phyloP scores from a whole-genome alignment of 2,797 vertebrate species.

The Fistularia commersonii region DNA sequence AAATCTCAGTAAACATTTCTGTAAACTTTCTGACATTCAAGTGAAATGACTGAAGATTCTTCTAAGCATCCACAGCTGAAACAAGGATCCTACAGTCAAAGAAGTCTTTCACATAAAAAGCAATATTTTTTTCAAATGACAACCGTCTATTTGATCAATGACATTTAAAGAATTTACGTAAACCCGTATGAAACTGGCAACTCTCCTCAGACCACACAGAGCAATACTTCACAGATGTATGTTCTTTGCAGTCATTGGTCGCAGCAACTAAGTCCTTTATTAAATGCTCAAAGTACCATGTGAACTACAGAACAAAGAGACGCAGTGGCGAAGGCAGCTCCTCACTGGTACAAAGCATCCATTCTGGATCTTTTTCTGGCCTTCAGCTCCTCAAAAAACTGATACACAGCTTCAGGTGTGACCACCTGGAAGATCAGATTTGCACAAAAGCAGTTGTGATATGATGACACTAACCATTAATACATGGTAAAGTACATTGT shows the following conservation, averaged over 20 bases:
- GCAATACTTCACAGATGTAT: neutral
- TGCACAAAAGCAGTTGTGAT: neutral
- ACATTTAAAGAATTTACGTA: neutral
- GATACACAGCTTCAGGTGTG: slow-evolving; percentile 59
- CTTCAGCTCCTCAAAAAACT: slow-evolving; percentile 65
- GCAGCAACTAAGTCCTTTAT: slow-evolving; percentile 20
- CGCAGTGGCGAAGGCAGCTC: slow-evolving; percentile 5
- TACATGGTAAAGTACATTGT: too few species aligned
- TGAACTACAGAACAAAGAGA: slow-evolving; percentile 3
- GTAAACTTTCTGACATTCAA: too few species aligned
- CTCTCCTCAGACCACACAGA: too few species aligned
- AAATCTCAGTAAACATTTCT: too few species aligned
- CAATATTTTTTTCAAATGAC: neutral
- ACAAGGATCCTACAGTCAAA: slow-evolving; percentile 1
- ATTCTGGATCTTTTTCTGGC: slow-evolving; percentile 54
- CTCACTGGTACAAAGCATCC: slow-evolving; percentile 43
- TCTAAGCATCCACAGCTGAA: slow-evolving; percentile 17
- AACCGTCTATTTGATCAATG: neutral
- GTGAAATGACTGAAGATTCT: too few species aligned
- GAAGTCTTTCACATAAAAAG: neutral
- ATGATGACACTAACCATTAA: too few species aligned
- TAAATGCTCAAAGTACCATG: slow-evolving; percentile 15
- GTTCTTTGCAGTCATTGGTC: slow-evolving; percentile 10
- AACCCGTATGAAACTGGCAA: too few species aligned
- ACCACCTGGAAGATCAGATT: slow-evolving; percentile 53